Conservation (phyloP, 2,888 invertebrate species). For the Dilophus febrilis region DNA sequence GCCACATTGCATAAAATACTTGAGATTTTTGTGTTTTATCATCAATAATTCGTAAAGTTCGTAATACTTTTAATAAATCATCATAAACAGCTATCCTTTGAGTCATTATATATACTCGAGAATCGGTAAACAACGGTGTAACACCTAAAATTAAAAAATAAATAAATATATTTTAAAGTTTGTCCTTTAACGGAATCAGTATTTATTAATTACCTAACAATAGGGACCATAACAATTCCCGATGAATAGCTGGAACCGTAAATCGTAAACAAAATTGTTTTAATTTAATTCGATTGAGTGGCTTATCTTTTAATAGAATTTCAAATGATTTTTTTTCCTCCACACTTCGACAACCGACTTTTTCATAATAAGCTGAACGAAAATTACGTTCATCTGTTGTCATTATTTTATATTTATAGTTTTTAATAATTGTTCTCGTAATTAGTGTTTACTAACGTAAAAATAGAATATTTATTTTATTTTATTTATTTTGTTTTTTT, state of each 20-base stretch:
- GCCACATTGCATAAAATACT: conserved; percentile 64
- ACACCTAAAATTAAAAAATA: conserved; percentile 38
- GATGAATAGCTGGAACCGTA: conserved; percentile 63
- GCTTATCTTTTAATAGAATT: conserved; percentile 72
- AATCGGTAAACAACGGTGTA: conserved; percentile 57
- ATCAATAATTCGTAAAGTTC: conserved; percentile 46
- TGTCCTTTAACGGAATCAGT: neutral
- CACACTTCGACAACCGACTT: conserved; percentile 77
- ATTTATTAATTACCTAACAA: conserved; percentile 50
- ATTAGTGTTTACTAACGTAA: too few relatives aligned
- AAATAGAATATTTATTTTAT: too few relatives aligned
- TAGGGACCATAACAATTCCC: conserved; percentile 67
- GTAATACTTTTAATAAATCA: conserved; percentile 52
- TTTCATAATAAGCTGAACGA: conserved; percentile 67
- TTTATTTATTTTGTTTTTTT: too few relatives aligned
- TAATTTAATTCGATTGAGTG: conserved; percentile 58
- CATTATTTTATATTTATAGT: conserved; percentile 22
- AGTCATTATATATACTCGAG: conserved; percentile 54
- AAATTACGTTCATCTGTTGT: conserved; percentile 60
- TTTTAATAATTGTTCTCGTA: too few relatives aligned
- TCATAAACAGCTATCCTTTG: conserved; percentile 60
- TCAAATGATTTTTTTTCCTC: conserved; percentile 83
- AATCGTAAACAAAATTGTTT: conserved; percentile 74
- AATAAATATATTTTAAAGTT: neutral
- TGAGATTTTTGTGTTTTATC: conserved; percentile 45